These are phyloP conservation scores for Antheraea assamensis DNA, from an alignment of 2,888 invertebrate genomes.

Conservation along the genomic window DNA sequence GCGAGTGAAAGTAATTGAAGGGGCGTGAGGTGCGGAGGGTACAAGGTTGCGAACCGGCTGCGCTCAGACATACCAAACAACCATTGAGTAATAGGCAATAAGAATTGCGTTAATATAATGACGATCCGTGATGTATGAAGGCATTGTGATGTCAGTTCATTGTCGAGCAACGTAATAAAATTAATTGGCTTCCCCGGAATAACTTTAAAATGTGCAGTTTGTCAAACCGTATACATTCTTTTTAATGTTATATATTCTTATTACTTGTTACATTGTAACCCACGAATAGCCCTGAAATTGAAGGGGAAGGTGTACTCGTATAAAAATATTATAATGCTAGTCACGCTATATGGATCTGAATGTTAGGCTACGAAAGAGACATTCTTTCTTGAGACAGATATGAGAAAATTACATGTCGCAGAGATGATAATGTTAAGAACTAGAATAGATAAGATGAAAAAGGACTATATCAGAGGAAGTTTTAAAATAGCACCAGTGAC, in stretches of 20 bases:
- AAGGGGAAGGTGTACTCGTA: too few species aligned
- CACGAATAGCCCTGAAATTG: too few species aligned
- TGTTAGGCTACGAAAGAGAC: too few species aligned
- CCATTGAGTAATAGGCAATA: conserved; percentile 75
- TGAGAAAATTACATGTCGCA: too few species aligned
- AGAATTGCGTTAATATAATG: conserved; percentile 69
- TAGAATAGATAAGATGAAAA: too few species aligned
- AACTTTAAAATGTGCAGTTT: background rate
- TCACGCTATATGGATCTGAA: too few species aligned
- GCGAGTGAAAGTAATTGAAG: conserved; percentile 70
- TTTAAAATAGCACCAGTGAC: too few species aligned
- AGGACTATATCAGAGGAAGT: too few species aligned
- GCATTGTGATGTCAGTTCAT: conserved; percentile 39
- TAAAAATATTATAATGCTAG: too few species aligned
- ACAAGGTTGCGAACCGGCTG: conserved; percentile 76
- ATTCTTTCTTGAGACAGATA: too few species aligned
- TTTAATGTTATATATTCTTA: background rate
- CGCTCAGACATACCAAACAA: conserved; percentile 70
- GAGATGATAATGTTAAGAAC: too few species aligned
- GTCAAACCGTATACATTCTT: background rate
- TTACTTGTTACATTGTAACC: too few species aligned
- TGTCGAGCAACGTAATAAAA: conserved; percentile 7
- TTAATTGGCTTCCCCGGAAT: background rate
- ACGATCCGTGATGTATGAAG: conserved; percentile 63
- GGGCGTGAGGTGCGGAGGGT: conserved; percentile 40